These are phyloP conservation scores for Dione vanillae DNA, from an alignment of 2,888 invertebrate species.

Conservation along the genomic window DNA sequence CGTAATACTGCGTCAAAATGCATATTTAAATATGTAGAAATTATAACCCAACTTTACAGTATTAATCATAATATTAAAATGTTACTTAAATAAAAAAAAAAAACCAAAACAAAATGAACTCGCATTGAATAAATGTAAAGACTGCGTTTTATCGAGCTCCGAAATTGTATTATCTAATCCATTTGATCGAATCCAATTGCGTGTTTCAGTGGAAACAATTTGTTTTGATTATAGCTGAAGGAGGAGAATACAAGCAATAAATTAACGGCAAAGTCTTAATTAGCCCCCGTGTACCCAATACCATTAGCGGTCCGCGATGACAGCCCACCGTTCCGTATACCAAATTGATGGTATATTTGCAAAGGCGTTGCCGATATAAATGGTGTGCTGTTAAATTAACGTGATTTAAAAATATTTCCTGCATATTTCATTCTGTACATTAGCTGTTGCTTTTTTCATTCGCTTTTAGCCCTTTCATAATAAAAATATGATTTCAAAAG, in stretches of 20 bases:
- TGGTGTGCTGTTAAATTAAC: constrained; percentile 50
- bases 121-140: constrained; percentile 1
- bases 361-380: constrained; percentile 64
- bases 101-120: not conserved
- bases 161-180: constrained; percentile 62
- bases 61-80: not conserved
- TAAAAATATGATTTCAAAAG: constrained; percentile 31
- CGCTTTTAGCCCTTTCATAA: constrained; percentile 28
- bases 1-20: constrained; percentile 16
- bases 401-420: constrained; percentile 38
- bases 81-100: not conserved
- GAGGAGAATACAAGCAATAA: constrained; percentile 77
- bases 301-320: constrained; percentile 77
- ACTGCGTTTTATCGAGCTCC: constrained; percentile 28
- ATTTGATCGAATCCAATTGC: constrained; percentile 74
- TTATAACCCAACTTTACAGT: not conserved
- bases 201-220: constrained; percentile 76
- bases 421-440: constrained; percentile 33
- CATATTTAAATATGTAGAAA: constrained; percentile 4
- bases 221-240: constrained; percentile 80
- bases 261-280: constrained; percentile 80
- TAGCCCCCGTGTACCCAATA: constrained; percentile 76
- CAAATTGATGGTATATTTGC: constrained; percentile 73
- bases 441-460: constrained; percentile 23
- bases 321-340: constrained; percentile 64